Base-by-base conservation (phyloP, 2,797 vertebrate genomes). In the Alcedo atthis region DNA sequence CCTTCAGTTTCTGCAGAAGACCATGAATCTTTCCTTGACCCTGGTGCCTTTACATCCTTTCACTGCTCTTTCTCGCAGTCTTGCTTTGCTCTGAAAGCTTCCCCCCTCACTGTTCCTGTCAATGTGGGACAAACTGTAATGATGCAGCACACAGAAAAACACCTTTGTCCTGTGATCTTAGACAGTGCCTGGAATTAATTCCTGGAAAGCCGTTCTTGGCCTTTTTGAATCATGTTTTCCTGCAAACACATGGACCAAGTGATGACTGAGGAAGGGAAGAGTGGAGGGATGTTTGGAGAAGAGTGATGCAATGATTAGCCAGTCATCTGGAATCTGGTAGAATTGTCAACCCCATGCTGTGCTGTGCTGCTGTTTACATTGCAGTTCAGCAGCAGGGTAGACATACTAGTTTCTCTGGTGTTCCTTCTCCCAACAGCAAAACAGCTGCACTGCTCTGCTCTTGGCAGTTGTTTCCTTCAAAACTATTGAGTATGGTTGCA, bases 191-290 rank as follows among this genome's bases (percentile, higher is more conserved):
- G 71, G 49, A 91, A 70, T 89, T 92, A 95, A 95, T 93, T 89
- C 93, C 79, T 96, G 87, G 95, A 97, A 97, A 97, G 95, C 59
- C 54, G 12, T 81, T 94, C 90, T 93, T 93, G 91, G 78, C 77
- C 89, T 79, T 95, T 81, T 51, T 85, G 66, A 85, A 51, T 66
- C 91, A 67, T 13, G 15, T 37, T 89, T 89, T 83, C 40, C 81
- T 67, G 21, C 0, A 4, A 81, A 77, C 80, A 85, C n/a, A 80
- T 4, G 15, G 88, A 85, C 62, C 48, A 85, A 87, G 43, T 37
- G 51, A 87, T 68, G 62, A 54, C 66, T 62, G 81, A 82, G 78
- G 66, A 66, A 40, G 30, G n/a, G 40, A 77, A 85, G 58, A 92
- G 57, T 6, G 2, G 37, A 76, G 62, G 3, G 13, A 24, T 79